Evolutionary conservation across 2,888 invertebrate species (phyloP).

Genomic region (Oscheius sp.): DNA sequence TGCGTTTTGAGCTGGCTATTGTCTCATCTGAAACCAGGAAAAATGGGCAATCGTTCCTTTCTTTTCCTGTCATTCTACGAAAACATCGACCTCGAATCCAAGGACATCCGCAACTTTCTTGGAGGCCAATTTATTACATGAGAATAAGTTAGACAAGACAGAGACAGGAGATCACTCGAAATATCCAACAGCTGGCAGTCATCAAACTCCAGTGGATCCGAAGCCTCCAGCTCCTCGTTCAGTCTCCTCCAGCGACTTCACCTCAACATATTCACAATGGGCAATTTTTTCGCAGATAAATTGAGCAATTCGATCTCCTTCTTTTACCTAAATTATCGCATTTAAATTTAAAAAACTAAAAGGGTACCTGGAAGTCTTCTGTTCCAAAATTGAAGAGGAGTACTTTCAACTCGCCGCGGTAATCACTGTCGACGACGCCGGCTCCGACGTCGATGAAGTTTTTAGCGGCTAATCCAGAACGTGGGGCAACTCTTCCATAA

Average conservation of each 20-base stretch:
- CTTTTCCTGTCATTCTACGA: no score
- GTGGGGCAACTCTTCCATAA: constrained; percentile 75
- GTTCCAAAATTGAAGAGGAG: constrained; percentile 93
- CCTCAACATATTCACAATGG: constrained; percentile 83
- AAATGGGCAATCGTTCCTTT: no score
- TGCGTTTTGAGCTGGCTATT: no score
- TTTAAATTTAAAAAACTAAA: no score
- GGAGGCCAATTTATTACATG: no score
- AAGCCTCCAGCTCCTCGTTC: constrained; percentile 88
- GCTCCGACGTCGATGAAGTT: constrained; percentile 83
- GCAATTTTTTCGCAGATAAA: constrained; percentile 86
- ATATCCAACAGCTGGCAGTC: no score
- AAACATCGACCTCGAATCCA: no score
- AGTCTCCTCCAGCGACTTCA: constrained; percentile 82
- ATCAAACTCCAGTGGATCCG: constrained; percentile 85
- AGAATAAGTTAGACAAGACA: no score
- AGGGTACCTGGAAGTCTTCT: constrained; percentile 79
- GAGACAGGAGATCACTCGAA: no score
- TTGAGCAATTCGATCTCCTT: constrained; percentile 95
- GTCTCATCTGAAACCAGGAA: no score
- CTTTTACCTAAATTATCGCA: constrained; percentile 78
- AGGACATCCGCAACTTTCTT: no score
- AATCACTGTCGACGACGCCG: constrained; percentile 94
- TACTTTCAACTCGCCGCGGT: constrained; percentile 78
- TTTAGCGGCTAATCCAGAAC: constrained; percentile 81